Conservation (phyloP, 2,113 vertebrate species). For the Pteruthius melanotis region DNA sequence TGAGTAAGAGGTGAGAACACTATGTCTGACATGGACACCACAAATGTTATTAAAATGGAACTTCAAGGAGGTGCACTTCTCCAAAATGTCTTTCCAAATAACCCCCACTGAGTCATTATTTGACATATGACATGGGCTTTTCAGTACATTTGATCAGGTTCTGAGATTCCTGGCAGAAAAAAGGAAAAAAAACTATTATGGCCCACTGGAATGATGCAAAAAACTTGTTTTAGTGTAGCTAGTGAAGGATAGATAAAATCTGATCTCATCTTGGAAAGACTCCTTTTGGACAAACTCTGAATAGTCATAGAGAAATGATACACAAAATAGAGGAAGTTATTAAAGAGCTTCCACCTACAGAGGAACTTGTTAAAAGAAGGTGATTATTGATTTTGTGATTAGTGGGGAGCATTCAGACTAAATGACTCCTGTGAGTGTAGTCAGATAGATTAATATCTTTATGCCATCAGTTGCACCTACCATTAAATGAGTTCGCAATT, state of each 20-base stretch:
- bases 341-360: conserved; percentile 13
- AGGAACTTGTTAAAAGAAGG: conserved; percentile 22
- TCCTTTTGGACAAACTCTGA: neutral
- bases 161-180: neutral
- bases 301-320: neutral
- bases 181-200: neutral
- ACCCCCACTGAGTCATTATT: neutral
- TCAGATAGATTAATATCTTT: conserved; percentile 18
- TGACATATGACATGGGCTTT: neutral
- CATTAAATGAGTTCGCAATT: neutral
- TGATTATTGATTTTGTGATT: conserved; percentile 61
- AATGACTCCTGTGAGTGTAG: conserved; percentile 21
- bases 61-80: neutral
- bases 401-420: conserved; percentile 1
- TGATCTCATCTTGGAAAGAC: neutral
- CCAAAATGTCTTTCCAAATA: neutral
- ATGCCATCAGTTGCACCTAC: neutral
- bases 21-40: neutral
- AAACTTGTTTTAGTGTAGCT: neutral
- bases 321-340: neutral
- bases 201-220: neutral
- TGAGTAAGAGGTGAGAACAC: neutral
- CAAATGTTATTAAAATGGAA: neutral
- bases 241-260: neutral
- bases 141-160: neutral